Conservation (phyloP, 2,113 vertebrate species). For the Tor tambroides region DNA sequence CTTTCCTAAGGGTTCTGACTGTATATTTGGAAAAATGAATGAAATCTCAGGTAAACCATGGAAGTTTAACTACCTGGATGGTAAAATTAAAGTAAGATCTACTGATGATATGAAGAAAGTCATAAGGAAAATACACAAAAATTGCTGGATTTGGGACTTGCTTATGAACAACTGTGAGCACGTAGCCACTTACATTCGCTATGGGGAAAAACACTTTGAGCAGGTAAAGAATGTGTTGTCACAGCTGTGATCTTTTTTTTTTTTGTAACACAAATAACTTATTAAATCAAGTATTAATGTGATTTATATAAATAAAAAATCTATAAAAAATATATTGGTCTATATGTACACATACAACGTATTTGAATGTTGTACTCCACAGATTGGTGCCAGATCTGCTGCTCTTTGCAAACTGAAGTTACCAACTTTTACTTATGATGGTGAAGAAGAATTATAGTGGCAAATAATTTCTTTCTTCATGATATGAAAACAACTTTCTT, state of each 20-base stretch:
- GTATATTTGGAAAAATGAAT: neutral
- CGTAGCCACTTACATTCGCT: neutral
- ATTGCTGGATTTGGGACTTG: neutral
- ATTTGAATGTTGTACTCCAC: neutral
- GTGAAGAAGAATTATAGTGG: neutral
- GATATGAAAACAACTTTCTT: neutral
- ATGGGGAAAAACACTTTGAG: constrained; percentile 6
- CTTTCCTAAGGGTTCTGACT: neutral
- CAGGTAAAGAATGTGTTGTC: neutral
- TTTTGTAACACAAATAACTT: too few relatives aligned
- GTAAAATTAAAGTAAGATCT: neutral
- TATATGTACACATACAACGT: neutral
- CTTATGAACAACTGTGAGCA: neutral
- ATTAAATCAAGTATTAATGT: neutral
- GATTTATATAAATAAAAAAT: neutral
- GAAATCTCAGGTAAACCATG: neutral
- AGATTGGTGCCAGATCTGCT: neutral
- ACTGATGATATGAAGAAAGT: neutral
- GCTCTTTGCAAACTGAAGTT: neutral
- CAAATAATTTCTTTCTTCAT: neutral
- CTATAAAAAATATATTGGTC: too few relatives aligned
- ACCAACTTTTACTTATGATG: neutral
- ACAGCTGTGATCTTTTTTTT: neutral
- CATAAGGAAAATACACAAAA: neutral
- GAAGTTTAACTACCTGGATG: neutral